A percentile compares a stretch with the other conserved stretches of the same genome.
Evolutionary conservation across 2,113 vertebrate species (phyloP).

Genomic region (Megatriorchis doriae): DNA sequence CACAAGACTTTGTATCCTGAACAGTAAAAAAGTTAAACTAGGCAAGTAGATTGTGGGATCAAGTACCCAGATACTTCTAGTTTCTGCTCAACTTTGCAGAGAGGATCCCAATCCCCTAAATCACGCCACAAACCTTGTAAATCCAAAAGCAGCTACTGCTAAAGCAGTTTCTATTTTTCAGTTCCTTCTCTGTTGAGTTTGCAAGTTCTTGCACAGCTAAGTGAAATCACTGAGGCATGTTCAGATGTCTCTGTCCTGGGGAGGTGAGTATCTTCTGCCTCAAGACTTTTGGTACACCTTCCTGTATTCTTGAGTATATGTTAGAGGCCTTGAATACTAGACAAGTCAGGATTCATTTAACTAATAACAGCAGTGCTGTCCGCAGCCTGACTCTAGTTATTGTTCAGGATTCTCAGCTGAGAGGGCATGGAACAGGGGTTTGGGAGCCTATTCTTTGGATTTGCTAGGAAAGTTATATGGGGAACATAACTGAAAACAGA

Average conservation of each 20-base stretch:
- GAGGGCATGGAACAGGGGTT: not conserved
- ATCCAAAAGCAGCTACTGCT: not conserved
- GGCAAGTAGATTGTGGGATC: not conserved
- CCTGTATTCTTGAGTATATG: not conserved
- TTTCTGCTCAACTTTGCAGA: not conserved
- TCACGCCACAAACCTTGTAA: not conserved
- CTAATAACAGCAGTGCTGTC: not conserved
- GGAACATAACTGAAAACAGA: not conserved
- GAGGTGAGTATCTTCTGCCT: not conserved
- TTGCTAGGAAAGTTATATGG: not conserved
- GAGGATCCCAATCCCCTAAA: not conserved
- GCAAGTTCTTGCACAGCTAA: not conserved
- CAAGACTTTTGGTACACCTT: not conserved
- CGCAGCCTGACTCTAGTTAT: not conserved
- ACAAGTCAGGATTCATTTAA: not conserved
- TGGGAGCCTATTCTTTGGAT: not conserved
- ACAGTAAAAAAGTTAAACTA: not conserved
- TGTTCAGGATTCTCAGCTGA: not conserved
- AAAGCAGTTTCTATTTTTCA: not conserved
- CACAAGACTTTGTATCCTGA: not conserved
- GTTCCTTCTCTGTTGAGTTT: not conserved
- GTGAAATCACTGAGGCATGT: not conserved
- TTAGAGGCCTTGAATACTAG: not conserved
- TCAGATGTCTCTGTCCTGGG: not conserved
- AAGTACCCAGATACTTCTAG: not conserved